Evolutionary conservation across 2,797 vertebrate species (phyloP).

Genomic region (Sebastes jordani): DNA sequence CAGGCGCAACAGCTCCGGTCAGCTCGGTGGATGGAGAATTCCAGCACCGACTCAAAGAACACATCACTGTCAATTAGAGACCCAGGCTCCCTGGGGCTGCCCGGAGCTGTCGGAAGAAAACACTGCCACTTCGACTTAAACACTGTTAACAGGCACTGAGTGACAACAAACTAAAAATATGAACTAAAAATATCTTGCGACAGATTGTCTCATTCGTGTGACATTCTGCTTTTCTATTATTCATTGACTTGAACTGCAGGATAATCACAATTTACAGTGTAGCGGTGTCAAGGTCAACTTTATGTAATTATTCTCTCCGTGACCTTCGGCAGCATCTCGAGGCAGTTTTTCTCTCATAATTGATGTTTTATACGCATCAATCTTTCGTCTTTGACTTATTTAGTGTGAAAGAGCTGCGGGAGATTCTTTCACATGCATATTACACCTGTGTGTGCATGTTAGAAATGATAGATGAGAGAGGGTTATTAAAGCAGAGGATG

Average conservation of each 20-base stretch:
- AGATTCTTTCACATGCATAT: constrained; percentile 3
- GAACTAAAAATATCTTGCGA: constrained; percentile 56
- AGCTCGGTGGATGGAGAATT: constrained; percentile 74
- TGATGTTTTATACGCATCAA: constrained; percentile 8
- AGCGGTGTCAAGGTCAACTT: constrained; percentile 17
- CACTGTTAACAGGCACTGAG: constrained; percentile 70
- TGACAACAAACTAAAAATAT: constrained; percentile 72
- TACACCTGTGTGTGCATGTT: constrained; percentile 2
- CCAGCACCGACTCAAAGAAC: constrained; percentile 78
- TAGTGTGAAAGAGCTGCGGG: constrained; percentile 4
- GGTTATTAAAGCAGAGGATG: not conserved
- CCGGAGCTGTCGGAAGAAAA: constrained; percentile 75
- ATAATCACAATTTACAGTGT: constrained; percentile 32
- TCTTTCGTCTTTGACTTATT: constrained; percentile 20
- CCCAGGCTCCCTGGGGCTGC: constrained; percentile 71
- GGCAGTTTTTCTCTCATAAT: constrained; percentile 16
- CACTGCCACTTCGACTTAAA: constrained; percentile 78
- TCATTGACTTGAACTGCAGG: constrained; percentile 41
- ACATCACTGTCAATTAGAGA: constrained; percentile 84
- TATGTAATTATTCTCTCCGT: constrained; percentile 28
- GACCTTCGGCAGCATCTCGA: constrained; percentile 16
- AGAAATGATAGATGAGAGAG: constrained; percentile 7
- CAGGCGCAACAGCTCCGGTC: constrained; percentile 73
- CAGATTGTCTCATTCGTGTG: constrained; percentile 38
- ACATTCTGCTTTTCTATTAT: constrained; percentile 24